Evolutionary conservation across 2,113 vertebrate genomes (phyloP), one percentile per base, ranked within the genome.

Genomic region (Toxostoma redivivum): DNA sequence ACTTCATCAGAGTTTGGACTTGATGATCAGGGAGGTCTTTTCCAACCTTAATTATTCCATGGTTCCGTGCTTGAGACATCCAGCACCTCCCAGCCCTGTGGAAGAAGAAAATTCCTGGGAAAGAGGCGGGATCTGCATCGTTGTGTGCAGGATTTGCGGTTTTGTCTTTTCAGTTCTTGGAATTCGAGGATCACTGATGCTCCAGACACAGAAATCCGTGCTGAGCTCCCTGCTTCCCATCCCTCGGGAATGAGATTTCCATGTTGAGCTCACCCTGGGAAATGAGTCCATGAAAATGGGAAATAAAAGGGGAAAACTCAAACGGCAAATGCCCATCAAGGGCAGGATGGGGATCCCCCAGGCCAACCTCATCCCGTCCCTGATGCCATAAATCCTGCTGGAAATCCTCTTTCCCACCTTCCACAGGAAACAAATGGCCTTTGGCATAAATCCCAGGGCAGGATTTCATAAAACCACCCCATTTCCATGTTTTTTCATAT

Each of bases 101-200:
- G 77, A 57, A 64, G 19, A 16, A 40, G 42, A 48, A 73, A 65
- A 40, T 4, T 69, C 64, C 15, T 5, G 2, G 2, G n/a, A 53
- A 44, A 61, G 67, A 20, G 2, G 1, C 4, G 12, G 40, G 28
- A 42, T 5, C 14, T 45, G 1, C 7, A 5, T 12, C 2, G 5
- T 6, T 17, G 5, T 7, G 16, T 7, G 5, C 22, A 37, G n/a
- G 19, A 14, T 6, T 47, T 12, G 24, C 15, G 18, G 12, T 4
- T 73, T 27, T 38, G 7, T 8, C 38, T 4, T 22, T 13, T 4
- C 28, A 74, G 21, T 21, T 27, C 24, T 31, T 11, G 35, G 1
- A 1, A 84, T 47, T 6, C 0, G 0, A 57, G 37, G 12, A 5
- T 18, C 23, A 2, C 7, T 2, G 5, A 22, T 53, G 50, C 2